Evolutionary conservation across 2,888 invertebrate species (phyloP), one percentile per base, ranked within the genome.

Genomic region (Lysandra coridon): DNA sequence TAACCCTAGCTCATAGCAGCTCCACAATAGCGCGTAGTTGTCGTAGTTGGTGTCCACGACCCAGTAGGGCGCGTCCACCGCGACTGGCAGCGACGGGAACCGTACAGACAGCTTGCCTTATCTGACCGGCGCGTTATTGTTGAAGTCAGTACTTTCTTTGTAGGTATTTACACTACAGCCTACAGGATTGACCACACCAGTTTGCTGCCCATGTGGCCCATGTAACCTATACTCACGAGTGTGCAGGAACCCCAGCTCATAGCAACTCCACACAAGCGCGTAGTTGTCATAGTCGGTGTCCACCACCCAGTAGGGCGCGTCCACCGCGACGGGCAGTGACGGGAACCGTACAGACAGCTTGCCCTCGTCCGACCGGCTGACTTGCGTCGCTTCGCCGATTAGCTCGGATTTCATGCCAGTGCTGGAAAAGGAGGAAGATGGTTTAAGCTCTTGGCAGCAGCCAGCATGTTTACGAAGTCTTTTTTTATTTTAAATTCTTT

Each of bases 1-100:
- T n/a, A 96, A 83, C 78, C 95, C 95, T 79, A 95, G 88, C 79
- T 92, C 91, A 75, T 89, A 90, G 83, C 94, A 95, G 82, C 96
- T 96, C 96, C 97, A 97, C 60, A 97, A 94, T 0, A 97, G 96
- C 0, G 97, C 96, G 84, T 96, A 97, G 82, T 89, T 95, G 62
- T 96, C 96, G 86, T 97, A 97, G 88, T 97, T 97, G 0, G 97
- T 97, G 81, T 97, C 97, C 79, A 97, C 92, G 30, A 97, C 95
- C 93, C 93, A 93, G 85, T 94, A 95, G 0, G 95, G 95, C 0
- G 93, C 93, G 1, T 91, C 88, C 64, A 93, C 86, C 85, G 91
- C 91, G 87, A 95, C 89, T 1, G 96, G 96, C 64, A 96, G 86
- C 0, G 95, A 95, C 1, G 96, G 96, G 87, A 96, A 97, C 53